These are phyloP conservation scores for Pantala flavescens DNA, from an alignment of 1,140 invertebrate genomes.

Conservation along the genomic window DNA sequence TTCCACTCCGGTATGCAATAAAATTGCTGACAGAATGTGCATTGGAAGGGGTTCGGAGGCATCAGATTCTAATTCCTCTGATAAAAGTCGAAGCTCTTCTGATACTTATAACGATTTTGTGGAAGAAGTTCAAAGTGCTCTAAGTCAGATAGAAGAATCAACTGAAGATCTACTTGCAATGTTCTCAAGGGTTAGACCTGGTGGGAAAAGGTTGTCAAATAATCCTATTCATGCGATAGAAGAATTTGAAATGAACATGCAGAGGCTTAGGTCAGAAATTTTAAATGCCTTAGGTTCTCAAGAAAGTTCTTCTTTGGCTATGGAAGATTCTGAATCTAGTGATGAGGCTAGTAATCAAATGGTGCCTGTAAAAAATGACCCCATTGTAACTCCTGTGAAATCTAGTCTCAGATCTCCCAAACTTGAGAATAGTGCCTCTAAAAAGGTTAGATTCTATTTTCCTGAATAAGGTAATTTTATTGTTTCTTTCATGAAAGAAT, in stretches of 20 bases:
- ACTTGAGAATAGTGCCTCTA: neutral
- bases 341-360: neutral
- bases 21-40: neutral
- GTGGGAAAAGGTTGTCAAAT: neutral
- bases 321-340: neutral
- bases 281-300: too few species aligned
- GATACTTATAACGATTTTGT: neutral
- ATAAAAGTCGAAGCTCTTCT: too few species aligned
- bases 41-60: neutral
- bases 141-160: neutral
- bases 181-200: neutral
- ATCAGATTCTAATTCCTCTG: too few species aligned
- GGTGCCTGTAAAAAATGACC: neutral
- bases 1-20: too few species aligned
- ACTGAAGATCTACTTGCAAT: neutral
- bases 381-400: neutral
- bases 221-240: neutral
- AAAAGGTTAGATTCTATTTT: neutral
- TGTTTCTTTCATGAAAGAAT: too few species aligned
- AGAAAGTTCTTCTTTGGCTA: neutral
- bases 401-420: neutral
- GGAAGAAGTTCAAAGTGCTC: neutral
- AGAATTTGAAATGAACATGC: neutral
- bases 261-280: neutral
- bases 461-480: neutral